A percentile compares a stretch with the other conserved stretches of the same genome.
Evolutionary conservation across 2,888 invertebrate genomes (phyloP).

Genomic region (Rugalucina vietnamica): DNA sequence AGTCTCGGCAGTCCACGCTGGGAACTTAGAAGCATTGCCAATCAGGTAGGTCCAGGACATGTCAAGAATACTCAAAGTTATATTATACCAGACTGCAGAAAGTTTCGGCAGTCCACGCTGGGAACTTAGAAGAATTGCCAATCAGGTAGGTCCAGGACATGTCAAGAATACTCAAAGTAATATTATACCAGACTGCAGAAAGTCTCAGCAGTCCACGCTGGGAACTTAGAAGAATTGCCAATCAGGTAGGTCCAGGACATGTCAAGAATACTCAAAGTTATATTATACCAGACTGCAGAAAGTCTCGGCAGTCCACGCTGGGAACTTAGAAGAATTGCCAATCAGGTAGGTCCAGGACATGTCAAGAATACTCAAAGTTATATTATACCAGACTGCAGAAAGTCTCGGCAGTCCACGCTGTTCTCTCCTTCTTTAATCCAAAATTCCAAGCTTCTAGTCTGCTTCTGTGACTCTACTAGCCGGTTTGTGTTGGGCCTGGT

Average conservation of each 20-base stretch:
- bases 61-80: neutral
- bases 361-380: neutral
- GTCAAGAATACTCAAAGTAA: neutral
- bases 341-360: neutral
- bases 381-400: no score
- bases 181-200: neutral
- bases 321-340: neutral
- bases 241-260: neutral
- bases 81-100: neutral
- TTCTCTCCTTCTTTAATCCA: no score
- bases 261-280: neutral
- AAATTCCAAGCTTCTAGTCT: no score
- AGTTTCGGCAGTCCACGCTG: neutral
- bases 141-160: neutral
- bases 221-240: neutral
- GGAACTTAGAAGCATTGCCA: neutral
- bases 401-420: no score
- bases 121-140: neutral
- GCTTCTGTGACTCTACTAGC: no score
- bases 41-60: neutral
- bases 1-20: no score
- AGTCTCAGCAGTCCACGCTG: neutral
- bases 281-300: neutral
- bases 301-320: neutral
- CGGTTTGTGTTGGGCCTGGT: no score